phyloP scores from a whole-genome alignment of 2,113 vertebrate genomes.

The Brachyistius frenatus region DNA sequence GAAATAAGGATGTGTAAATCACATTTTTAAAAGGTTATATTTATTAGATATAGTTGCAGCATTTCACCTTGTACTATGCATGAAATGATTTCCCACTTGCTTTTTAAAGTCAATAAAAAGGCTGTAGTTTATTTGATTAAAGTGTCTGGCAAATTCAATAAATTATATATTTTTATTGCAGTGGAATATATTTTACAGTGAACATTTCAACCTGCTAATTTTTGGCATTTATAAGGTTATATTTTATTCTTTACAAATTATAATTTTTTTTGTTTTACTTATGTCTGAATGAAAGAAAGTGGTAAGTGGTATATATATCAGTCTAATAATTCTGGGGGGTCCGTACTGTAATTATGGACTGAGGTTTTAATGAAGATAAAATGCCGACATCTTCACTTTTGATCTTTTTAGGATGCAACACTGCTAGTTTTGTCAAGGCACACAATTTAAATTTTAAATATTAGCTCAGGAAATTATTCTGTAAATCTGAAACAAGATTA shows the following conservation, averaged over 20 bases:
- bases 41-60: neutral
- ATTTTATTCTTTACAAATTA: neutral
- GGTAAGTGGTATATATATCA: neutral
- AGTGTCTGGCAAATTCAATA: neutral
- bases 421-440: conserved; percentile 37
- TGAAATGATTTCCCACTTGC: neutral
- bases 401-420: conserved; percentile 37
- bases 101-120: conserved; percentile 8
- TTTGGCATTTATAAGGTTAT: neutral
- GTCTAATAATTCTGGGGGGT: conserved; percentile 1
- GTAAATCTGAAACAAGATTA: conserved; percentile 73
- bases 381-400: conserved; percentile 35
- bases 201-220: neutral
- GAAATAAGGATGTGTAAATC: neutral
- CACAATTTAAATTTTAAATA: conserved; percentile 58
- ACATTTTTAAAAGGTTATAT: neutral
- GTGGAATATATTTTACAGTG: neutral
- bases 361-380: conserved; percentile 39
- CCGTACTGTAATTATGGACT: conserved; percentile 5
- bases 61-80: neutral
- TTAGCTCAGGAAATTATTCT: conserved; percentile 65
- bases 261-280: conserved; percentile 9
- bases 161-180: neutral
- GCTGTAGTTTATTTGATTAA: neutral
- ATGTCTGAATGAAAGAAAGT: conserved; percentile 2